Evolutionary conservation across 2,797 vertebrate species (phyloP).

Genomic region (Micromesistius poutassou): DNA sequence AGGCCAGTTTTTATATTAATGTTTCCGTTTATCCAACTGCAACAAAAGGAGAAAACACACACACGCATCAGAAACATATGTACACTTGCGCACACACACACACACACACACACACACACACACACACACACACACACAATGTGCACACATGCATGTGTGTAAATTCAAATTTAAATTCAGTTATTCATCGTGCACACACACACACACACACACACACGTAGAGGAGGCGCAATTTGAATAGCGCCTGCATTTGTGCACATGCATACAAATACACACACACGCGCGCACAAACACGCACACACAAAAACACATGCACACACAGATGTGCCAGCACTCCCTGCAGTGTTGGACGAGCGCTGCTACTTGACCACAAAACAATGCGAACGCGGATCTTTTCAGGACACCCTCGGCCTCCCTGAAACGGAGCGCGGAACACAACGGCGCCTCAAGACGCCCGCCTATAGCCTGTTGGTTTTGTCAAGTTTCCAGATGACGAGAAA

Average conservation of each 20-base stretch:
- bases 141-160: neutral
- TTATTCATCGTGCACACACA: too few relatives aligned
- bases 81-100: too few relatives aligned
- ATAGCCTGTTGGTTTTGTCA: conserved; percentile 62
- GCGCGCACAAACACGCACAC: neutral
- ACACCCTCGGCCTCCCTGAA: conserved; percentile 60
- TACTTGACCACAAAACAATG: conserved; percentile 50
- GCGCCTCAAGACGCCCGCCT: conserved; percentile 54
- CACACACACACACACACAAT: too few relatives aligned
- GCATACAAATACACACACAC: neutral
- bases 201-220: too few relatives aligned
- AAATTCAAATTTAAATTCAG: neutral
- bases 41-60: neutral
- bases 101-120: too few relatives aligned
- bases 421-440: conserved; percentile 52
- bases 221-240: too few relatives aligned
- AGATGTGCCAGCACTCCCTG: conserved; percentile 21
- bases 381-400: conserved; percentile 42
- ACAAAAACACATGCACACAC: conserved; percentile 17
- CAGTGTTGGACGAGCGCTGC: conserved; percentile 45
- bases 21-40: neutral
- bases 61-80: neutral
- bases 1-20: neutral
- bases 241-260: too few relatives aligned
- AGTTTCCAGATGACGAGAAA: conserved; percentile 58